phyloP scores from a whole-genome alignment of 2,113 vertebrate genomes.

The Tapirus terrestris region DNA sequence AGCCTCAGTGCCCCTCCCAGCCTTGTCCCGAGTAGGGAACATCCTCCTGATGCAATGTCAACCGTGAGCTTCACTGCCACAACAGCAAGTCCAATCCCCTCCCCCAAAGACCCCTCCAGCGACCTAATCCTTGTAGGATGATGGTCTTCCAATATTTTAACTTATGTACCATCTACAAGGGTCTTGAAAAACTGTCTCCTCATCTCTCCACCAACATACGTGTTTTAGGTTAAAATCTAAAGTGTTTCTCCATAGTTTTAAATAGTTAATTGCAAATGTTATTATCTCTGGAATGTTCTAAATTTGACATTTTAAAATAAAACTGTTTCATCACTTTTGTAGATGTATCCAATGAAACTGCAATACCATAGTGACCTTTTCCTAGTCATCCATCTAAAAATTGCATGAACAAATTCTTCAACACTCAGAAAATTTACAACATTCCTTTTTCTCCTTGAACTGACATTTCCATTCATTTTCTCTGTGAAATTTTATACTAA shows the following conservation, averaged over 20 bases:
- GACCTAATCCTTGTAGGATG: background rate
- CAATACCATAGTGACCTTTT: background rate
- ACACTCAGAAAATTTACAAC: background rate
- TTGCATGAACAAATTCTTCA: background rate
- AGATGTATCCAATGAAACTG: background rate
- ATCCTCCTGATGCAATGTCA: background rate
- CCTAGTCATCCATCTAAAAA: background rate
- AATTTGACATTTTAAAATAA: background rate
- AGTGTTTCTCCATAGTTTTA: background rate
- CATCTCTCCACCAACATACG: background rate
- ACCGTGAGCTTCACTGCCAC: background rate
- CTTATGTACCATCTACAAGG: background rate
- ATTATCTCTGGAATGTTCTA: background rate
- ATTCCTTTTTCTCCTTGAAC: background rate
- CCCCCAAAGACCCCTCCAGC: background rate
- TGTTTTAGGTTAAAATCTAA: conserved; percentile 24
- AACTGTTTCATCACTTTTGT: background rate
- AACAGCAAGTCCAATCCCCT: background rate
- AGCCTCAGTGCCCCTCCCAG: background rate
- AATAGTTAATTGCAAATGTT: background rate
- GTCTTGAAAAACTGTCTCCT: background rate
- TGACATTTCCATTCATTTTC: background rate
- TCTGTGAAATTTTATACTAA: conserved; percentile 1
- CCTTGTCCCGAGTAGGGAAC: background rate
- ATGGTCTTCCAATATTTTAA: background rate